Evolutionary conservation across 2,888 invertebrate genomes (phyloP).

Genomic region (Bhutanitis thaidina): DNA sequence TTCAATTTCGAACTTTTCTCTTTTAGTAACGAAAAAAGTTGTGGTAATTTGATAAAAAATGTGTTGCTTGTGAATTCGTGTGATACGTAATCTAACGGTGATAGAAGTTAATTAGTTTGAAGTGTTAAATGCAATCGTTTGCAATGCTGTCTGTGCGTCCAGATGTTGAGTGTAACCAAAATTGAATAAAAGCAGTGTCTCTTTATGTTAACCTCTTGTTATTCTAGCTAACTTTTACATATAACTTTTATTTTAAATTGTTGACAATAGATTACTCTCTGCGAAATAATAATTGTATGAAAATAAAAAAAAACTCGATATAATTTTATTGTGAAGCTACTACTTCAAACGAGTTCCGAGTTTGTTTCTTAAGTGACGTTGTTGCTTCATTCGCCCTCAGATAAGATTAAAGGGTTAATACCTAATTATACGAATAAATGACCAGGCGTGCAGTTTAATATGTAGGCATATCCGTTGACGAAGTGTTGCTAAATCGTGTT

Average conservation of each 20-base stretch:
- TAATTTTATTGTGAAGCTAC: not conserved
- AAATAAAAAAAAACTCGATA: no score
- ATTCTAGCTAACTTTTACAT: no score
- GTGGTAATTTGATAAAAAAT: conserved; percentile 51
- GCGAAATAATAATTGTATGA: no score
- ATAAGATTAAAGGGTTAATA: not conserved
- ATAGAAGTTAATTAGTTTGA: conserved; percentile 30
- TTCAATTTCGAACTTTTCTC: conserved; percentile 56
- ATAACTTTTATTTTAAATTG: no score
- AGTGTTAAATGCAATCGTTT: not conserved
- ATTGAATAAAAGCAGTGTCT: not conserved
- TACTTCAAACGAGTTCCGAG: not conserved
- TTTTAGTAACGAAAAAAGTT: conserved; percentile 50
- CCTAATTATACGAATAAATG: no score
- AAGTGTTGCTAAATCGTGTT: no score
- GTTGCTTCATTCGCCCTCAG: not conserved
- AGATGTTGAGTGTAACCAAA: conserved; percentile 9
- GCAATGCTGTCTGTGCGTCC: conserved; percentile 24
- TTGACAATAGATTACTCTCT: no score
- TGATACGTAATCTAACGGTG: conserved; percentile 35
- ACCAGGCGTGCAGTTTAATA: no score
- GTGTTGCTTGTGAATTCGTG: conserved; percentile 38
- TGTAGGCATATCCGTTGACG: no score
- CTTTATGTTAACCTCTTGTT: not conserved
- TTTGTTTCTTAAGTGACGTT: not conserved